phyloP scores from a whole-genome alignment of 2,113 vertebrate genomes.

The Campylomormyrus tamandua region DNA sequence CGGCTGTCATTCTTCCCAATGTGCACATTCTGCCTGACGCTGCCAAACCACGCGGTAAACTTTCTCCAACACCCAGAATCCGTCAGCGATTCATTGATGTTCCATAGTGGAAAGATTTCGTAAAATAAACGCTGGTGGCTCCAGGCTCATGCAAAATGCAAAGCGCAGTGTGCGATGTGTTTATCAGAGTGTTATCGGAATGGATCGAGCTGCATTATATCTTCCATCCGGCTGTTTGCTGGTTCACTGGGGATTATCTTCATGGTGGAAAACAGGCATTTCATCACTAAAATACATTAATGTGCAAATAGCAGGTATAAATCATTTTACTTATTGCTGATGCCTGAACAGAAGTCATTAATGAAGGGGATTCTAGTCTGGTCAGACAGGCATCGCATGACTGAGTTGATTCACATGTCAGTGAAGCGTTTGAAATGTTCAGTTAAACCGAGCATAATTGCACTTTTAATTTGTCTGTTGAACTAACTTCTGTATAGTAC shows the following conservation, averaged over 20 bases:
- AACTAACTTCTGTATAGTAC: background rate
- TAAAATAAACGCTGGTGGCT: background rate
- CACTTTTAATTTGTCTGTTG: background rate
- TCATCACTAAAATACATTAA: conserved; percentile 29
- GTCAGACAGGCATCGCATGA: background rate
- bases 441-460: background rate
- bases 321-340: conserved; percentile 30
- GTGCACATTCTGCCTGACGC: conserved; percentile 22
- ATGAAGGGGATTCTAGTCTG: conserved; percentile 17
- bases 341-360: conserved; percentile 19
- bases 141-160: background rate
- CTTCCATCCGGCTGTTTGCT: background rate
- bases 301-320: conserved; percentile 31
- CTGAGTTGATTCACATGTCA: background rate
- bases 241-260: background rate
- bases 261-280: conserved; percentile 15
- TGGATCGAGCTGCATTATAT: background rate
- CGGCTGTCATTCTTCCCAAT: background rate
- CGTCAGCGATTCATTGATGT: background rate
- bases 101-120: background rate
- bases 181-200: background rate
- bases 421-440: background rate
- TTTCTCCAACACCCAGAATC: background rate
- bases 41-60: conserved; percentile 14
- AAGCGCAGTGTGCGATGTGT: background rate